Evolutionary conservation across 2,113 vertebrate genomes (phyloP), one percentile per base, ranked within the genome.

Genomic region (Vulpes lagopus): DNA sequence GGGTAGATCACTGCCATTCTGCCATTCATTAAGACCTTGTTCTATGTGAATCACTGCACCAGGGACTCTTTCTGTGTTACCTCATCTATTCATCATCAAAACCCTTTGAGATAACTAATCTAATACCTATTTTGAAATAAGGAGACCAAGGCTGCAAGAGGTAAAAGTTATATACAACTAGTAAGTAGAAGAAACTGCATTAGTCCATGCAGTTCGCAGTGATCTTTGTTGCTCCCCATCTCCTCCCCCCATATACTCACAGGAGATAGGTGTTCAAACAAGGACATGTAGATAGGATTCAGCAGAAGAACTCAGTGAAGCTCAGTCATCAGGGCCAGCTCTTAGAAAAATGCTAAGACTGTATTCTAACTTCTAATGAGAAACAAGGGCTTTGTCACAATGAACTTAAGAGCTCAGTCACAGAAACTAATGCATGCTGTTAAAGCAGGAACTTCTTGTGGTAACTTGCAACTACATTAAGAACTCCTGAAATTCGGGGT

Each of bases 401-500:
- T 30, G 59, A 89, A 32, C 11, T 0, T n/a, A 38, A 89, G 1
- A 71, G 17, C 27, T 92, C n/a, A 85, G 30, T 27, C 67, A 73
- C 23, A 94, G 49, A 96, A 84, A 55, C 35, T 23, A 51, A 16
- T 23, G 8, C 15, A 17, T 57, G 57, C 67, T 59, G 23, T 64
- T 81, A 86, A 55, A 84, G 22, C 7, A 83, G 67, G 78, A 78
- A 0, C 22, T 84, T 55, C 32, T 89, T 2, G 6, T 79, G 35
- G 8, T 73, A 38, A 69, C 5, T 59, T 11, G 15, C 11, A 71
- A 51, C n/a, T 83, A 6, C n/a, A 59, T 67, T 73, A 67, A 43
- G 74, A 96, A 89, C 89, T 91, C 55, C 59, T 81, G 59, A 80
- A 80, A 87, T 94, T 69, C 8, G 17, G 67, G 67, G 17, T 17